Evolutionary conservation across 2,113 vertebrate genomes (phyloP).

Genomic region (Sinosuthora webbiana): DNA sequence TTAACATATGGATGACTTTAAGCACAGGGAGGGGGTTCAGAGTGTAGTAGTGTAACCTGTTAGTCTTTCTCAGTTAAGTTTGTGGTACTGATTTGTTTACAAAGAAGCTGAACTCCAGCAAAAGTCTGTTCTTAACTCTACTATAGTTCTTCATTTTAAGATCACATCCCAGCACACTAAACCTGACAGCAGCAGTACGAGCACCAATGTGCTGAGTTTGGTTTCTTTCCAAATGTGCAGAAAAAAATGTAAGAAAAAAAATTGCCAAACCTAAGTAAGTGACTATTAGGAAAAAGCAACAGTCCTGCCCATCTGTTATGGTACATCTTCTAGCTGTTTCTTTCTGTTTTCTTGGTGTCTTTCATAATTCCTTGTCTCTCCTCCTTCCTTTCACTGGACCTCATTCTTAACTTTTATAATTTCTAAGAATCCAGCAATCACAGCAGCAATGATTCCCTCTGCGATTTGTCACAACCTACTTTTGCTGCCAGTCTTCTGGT

Average conservation of each 20-base stretch:
- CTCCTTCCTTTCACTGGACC: background rate
- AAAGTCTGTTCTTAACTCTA: background rate
- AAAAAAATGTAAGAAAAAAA: background rate
- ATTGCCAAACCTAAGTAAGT: background rate
- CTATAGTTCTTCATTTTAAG: background rate
- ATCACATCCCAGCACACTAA: background rate
- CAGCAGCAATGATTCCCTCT: background rate
- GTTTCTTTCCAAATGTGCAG: background rate
- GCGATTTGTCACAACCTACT: background rate
- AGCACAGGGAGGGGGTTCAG: background rate
- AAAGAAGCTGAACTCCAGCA: background rate
- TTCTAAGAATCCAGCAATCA: background rate
- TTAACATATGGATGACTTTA: background rate
- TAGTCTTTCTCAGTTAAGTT: background rate
- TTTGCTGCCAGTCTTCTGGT: background rate
- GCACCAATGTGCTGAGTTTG: background rate
- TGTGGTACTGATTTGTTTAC: background rate
- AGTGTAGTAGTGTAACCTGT: background rate
- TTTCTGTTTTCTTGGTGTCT: background rate
- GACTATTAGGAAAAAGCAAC: background rate
- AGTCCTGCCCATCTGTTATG: background rate
- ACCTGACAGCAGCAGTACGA: background rate
- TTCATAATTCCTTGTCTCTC: background rate
- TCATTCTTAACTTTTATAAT: background rate
- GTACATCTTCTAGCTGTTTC: background rate